Conservation (phyloP, 2,797 vertebrate genomes). For the Petrocephalus sullivani region DNA sequence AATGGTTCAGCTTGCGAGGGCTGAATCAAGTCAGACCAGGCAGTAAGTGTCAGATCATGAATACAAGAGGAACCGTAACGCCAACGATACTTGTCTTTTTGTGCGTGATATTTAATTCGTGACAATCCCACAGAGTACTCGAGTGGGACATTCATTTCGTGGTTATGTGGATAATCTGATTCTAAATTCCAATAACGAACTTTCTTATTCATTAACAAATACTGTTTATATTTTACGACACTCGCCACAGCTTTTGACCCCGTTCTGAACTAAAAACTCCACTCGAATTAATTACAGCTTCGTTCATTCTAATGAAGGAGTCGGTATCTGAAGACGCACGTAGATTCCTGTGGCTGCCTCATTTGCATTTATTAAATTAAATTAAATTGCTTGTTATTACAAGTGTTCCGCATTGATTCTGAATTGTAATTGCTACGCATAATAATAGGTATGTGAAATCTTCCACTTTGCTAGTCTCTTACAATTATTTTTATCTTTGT, state of each 20-base stretch:
- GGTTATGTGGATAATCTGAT: not conserved
- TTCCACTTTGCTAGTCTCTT: not conserved
- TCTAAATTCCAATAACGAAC: not conserved
- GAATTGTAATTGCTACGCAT: not conserved
- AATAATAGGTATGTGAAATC: not conserved
- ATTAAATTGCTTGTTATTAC: not conserved
- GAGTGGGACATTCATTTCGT: not conserved
- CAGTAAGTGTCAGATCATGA: not conserved
- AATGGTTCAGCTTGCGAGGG: not conserved
- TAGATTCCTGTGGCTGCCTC: not conserved
- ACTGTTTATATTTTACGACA: not conserved
- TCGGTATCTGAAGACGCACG: not conserved
- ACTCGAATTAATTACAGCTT: not conserved
- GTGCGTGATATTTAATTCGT: not conserved
- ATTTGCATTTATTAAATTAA: not conserved
- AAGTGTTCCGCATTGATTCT: not conserved
- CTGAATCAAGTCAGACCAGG: not conserved
- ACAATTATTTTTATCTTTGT: not conserved
- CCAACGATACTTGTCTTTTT: not conserved
- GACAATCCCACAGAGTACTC: not conserved
- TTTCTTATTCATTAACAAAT: not conserved
- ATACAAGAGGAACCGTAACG: not conserved
- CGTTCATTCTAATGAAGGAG: not conserved
- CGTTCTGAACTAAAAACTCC: not conserved
- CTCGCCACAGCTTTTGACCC: no score